Evolutionary conservation across 2,113 vertebrate species (phyloP).

Genomic region (Sula dactylatra): DNA sequence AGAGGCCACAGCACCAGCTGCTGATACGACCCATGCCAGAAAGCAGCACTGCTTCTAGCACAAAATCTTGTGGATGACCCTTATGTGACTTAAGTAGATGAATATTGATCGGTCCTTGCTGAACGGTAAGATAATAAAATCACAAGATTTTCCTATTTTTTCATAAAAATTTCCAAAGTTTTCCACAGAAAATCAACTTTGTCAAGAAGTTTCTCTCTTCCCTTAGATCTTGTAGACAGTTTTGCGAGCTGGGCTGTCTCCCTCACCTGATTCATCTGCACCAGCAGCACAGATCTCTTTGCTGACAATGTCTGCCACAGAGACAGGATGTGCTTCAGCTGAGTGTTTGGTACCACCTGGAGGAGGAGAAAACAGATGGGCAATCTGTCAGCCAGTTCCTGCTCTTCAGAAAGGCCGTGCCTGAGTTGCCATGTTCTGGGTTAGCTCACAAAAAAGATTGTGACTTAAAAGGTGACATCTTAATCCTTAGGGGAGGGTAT

Average conservation of each 20-base stretch:
- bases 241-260: neutral
- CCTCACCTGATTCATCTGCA: conserved; percentile 5
- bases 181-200: neutral
- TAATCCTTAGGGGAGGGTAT: neutral
- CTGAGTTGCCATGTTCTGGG: neutral
- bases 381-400: neutral
- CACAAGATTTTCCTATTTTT: neutral
- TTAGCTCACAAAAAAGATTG: neutral
- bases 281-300: neutral
- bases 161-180: neutral
- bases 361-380: neutral
- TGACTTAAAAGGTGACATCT: neutral
- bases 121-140: neutral
- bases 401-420: neutral
- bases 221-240: neutral
- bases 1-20: neutral
- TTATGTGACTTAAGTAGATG: neutral
- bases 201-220: neutral
- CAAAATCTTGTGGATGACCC: neutral
- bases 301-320: neutral
- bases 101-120: neutral
- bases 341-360: neutral
- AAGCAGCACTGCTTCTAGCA: neutral
- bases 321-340: neutral
- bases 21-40: neutral